A percentile compares a stretch with the other conserved stretches of the same genome.
Conservation (phyloP, 2,797 vertebrate species). For the Ctenochaetus hawaiiensis region DNA sequence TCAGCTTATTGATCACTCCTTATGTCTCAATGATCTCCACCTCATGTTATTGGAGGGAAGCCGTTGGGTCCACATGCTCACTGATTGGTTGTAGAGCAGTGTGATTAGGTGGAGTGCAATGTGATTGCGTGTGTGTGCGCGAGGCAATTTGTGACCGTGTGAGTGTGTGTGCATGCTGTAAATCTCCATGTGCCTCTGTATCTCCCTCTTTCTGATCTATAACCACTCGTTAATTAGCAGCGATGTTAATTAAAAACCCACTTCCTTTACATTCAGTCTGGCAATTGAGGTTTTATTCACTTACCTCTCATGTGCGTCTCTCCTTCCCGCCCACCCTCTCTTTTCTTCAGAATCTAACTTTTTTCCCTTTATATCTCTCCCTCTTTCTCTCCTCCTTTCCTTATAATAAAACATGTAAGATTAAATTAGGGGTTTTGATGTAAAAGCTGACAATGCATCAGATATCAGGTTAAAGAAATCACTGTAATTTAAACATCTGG, state of each 20-base stretch:
- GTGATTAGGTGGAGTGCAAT: slow-evolving; percentile 22
- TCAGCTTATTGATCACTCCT: slow-evolving; percentile 80
- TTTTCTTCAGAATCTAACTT: slow-evolving; percentile 49
- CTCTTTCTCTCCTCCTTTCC: slow-evolving; percentile 20
- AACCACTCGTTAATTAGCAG: slow-evolving; percentile 65
- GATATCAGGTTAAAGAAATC: slow-evolving; percentile 42
- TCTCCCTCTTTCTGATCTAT: slow-evolving; percentile 58
- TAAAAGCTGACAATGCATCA: slow-evolving; percentile 36
- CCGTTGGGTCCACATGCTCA: slow-evolving; percentile 25
- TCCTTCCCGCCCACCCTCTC: slow-evolving; percentile 4
- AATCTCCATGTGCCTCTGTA: slow-evolving; percentile 21
- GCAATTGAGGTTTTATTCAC: slow-evolving; percentile 67
- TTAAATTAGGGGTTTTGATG: slow-evolving; percentile 40
- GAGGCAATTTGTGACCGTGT: neutral
- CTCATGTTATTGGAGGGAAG: slow-evolving; percentile 50
- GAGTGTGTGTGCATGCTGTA: slow-evolving; percentile 9
- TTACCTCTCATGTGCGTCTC: slow-evolving; percentile 54
- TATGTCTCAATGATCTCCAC: slow-evolving; percentile 78
- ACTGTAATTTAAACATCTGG: slow-evolving; percentile 36
- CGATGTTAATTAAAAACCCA: slow-evolving; percentile 70
- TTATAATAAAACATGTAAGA: slow-evolving; percentile 48
- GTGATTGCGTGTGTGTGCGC: slow-evolving; percentile 8
- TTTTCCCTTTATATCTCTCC: slow-evolving; percentile 15
- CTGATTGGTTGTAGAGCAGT: slow-evolving; percentile 40
- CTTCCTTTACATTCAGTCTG: slow-evolving; percentile 66